Evolutionary conservation across 2,113 vertebrate species (phyloP).

Genomic region (Delphinapterus leucas): DNA sequence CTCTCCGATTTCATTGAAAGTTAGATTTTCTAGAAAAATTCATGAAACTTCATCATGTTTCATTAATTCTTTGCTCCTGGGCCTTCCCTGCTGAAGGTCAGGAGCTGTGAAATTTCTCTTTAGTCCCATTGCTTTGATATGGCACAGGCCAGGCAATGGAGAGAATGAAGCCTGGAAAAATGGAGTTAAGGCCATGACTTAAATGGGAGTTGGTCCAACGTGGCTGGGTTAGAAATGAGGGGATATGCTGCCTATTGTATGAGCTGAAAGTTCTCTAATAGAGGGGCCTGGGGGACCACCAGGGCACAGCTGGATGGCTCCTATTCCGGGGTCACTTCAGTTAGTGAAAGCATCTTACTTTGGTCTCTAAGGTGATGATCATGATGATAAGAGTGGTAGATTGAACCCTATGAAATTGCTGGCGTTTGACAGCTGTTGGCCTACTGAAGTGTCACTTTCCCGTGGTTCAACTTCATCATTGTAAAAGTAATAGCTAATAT

Average conservation of each 20-base stretch:
- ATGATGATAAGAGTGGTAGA: not conserved
- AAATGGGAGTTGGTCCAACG: slow-evolving; percentile 48
- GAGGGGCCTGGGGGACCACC: not conserved
- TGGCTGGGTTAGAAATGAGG: not conserved
- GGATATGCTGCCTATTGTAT: not conserved
- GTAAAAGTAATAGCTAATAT: not conserved
- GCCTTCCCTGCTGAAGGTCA: slow-evolving; percentile 81
- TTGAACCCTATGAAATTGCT: not conserved
- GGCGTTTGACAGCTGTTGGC: not conserved
- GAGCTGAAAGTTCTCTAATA: not conserved
- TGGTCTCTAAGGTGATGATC: not conserved
- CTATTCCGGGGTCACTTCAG: rapidly evolving
- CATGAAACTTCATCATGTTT: slow-evolving; percentile 76
- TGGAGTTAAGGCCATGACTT: slow-evolving; percentile 73
- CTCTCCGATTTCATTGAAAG: slow-evolving; percentile 69
- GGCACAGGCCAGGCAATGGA: slow-evolving; percentile 77
- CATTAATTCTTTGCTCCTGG: slow-evolving; percentile 78
- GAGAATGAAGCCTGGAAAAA: slow-evolving; percentile 80
- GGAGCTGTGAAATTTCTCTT: slow-evolving; percentile 83
- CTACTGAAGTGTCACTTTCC: not conserved
- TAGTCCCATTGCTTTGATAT: slow-evolving; percentile 84
- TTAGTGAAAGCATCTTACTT: too few species aligned
- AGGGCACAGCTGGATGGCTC: not conserved
- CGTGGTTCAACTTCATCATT: not conserved
- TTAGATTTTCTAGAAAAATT: slow-evolving; percentile 77